phyloP scores from a whole-genome alignment of 2,888 invertebrate species.

The Acanthoscelides obtectus region DNA sequence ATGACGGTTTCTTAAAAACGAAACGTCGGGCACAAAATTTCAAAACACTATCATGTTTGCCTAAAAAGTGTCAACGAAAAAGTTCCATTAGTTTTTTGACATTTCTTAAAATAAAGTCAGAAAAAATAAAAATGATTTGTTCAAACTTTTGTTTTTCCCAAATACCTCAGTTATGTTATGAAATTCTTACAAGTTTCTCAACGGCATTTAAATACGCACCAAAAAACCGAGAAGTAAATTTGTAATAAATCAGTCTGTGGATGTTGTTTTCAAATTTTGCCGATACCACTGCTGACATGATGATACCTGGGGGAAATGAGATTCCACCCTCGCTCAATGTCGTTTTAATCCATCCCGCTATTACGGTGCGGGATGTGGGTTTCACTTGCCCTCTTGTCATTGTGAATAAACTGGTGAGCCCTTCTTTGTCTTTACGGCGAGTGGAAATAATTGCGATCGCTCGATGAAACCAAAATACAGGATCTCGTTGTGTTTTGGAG shows the following conservation, averaged over 20 bases:
- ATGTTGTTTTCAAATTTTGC: conserved; percentile 9
- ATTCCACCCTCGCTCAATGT: background rate
- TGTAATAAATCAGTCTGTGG: background rate
- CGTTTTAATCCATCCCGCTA: conserved; percentile 17
- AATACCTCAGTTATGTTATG: too few species aligned
- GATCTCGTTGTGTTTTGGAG: conserved; percentile 8
- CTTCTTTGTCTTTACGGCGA: conserved; percentile 7
- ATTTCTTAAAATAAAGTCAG: too few species aligned
- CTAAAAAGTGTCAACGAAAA: too few species aligned
- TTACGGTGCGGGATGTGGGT: conserved; percentile 14
- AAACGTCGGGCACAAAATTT: too few species aligned
- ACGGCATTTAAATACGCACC: too few species aligned
- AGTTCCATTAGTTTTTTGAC: too few species aligned
- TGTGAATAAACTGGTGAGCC: conserved; percentile 12
- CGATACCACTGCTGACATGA: conserved; percentile 16
- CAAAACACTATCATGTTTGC: too few species aligned
- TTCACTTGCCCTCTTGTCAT: conserved; percentile 15
- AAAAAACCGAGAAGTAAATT: too few species aligned
- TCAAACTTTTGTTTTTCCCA: too few species aligned
- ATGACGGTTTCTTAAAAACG: too few species aligned
- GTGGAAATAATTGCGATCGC: conserved; percentile 9
- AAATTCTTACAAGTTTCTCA: too few species aligned
- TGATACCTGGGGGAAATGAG: conserved; percentile 10
- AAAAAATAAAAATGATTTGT: too few species aligned
- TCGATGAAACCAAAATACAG: conserved; percentile 1